A percentile compares a stretch with the other conserved stretches of the same genome.
phyloP scores from a whole-genome alignment of 53 echinoderm and acorn worm genomes.

The Paelopatides confundens region DNA sequence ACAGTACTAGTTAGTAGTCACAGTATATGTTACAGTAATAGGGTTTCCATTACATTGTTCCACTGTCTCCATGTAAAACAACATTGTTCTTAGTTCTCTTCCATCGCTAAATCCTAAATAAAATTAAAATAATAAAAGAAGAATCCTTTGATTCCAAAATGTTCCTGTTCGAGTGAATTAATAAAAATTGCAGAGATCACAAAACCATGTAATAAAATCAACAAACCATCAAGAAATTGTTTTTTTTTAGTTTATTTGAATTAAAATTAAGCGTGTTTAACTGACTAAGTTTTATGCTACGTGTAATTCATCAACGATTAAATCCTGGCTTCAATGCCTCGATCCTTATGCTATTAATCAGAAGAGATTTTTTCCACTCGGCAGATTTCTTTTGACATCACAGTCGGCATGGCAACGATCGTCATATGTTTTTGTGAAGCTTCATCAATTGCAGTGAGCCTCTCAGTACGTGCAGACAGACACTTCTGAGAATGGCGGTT shows the following conservation, averaged over 20 bases:
- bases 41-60: too few species aligned
- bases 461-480: background rate
- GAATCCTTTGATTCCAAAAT: too few species aligned
- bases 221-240: background rate
- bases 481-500: background rate
- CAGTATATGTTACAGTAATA: too few species aligned
- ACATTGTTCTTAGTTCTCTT: too few species aligned
- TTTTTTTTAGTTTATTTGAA: background rate
- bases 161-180: too few species aligned
- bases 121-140: too few species aligned
- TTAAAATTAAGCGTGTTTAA: background rate
- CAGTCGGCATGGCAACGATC: background rate
- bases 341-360: background rate
- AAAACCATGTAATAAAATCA: background rate
- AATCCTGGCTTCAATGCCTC: background rate
- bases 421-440: background rate
- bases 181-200: too few species aligned
- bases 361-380: background rate
- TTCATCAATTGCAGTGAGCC: background rate
- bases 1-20: too few species aligned
- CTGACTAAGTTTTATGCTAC: too few species aligned
- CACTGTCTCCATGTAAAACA: too few species aligned
- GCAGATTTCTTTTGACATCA: background rate
- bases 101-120: too few species aligned
- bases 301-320: background rate